Evolutionary conservation across 2,113 vertebrate genomes (phyloP), one percentile per base, ranked within the genome.

Genomic region (Epinephelus cyanopodus): DNA sequence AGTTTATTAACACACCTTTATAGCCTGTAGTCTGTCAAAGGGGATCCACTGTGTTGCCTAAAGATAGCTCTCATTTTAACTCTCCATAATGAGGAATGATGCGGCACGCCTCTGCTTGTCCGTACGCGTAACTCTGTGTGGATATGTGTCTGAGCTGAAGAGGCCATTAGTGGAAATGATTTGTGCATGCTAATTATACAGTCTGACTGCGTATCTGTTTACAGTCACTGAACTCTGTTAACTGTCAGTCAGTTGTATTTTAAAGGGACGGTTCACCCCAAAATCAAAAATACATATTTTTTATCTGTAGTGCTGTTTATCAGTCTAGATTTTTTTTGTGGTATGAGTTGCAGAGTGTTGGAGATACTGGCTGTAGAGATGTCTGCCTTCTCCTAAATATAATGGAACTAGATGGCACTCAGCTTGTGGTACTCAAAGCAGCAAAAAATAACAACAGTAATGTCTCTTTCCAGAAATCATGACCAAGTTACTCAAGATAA

Each of bases 81-180:
- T 75, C 60, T 61, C 54, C 56, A 37, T 42, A 37, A 61, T 73
- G n/a, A 79, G 56, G 64, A 74, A 79, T 64, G 63, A 75, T 60
- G 65, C 42, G 25, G 79, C 76, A 42, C 13, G 66, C 58, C 53
- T 74, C 60, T 70, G 67, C 84, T 58, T 84, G 79, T 67, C 61
- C 27, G 7, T 65, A 71, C 13, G 0, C 2, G 19, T 61, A 7
- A 33, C 52, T 37, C 52, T 61, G 29, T 54, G 14, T 23, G 42
- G 79, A 69, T 29, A 27, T 45, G 18, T 78, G 63, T 47, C 61
- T 73, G 54, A 65, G 68, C 27, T 52, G 39, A 57, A 29, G 79
- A 58, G n/a, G 9, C n/a, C n/a, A 12, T 71, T 23, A 61, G 45
- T 65, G 68, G 76, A 80, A 75, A 61, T 71, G 13, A 21, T 78